Percentiles rank a stretch among this genome's conserved stretches.
phyloP scores from a whole-genome alignment of 2,888 invertebrate species.

The Agonopterix alstromeriana region DNA sequence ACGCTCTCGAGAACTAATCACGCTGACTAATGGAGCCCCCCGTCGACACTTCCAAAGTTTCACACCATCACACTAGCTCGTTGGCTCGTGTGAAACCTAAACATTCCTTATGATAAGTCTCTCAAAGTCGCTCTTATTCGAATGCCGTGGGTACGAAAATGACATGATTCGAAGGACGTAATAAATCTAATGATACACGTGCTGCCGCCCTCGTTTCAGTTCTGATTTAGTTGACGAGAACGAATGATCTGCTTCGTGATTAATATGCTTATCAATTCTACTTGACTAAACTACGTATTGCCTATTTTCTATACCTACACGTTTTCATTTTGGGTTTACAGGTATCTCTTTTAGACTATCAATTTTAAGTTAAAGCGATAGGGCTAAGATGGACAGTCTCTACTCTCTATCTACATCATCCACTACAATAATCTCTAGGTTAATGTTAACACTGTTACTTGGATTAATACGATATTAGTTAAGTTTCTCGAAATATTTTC shows the following conservation, averaged over 20 bases:
- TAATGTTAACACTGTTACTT: no score
- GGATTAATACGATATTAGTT: no score
- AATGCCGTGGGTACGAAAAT: conserved; percentile 17
- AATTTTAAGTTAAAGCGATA: no score
- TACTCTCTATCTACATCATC: no score
- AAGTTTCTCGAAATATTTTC: no score
- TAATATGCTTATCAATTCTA: conserved; percentile 15
- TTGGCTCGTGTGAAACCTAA: conserved; percentile 33
- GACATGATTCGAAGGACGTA: no score
- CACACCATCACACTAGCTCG: conserved; percentile 55
- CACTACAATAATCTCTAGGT: no score
- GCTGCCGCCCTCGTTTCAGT: conserved; percentile 40
- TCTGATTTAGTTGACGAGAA: conserved; percentile 47
- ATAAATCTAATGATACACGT: conserved; percentile 7
- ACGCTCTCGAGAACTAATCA: conserved; percentile 71
- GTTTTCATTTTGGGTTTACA: no score
- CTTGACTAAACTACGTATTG: not conserved
- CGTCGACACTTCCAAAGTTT: conserved; percentile 73
- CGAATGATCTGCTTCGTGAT: conserved; percentile 44
- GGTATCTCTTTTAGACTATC: no score
- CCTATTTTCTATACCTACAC: not conserved
- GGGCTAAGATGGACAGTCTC: no score
- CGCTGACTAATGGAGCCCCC: conserved; percentile 74
- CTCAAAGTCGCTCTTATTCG: conserved; percentile 6
- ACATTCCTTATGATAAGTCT: not conserved